Evolutionary conservation across 2,888 invertebrate genomes (phyloP).

Genomic region (Amphimallon solstitiale): DNA sequence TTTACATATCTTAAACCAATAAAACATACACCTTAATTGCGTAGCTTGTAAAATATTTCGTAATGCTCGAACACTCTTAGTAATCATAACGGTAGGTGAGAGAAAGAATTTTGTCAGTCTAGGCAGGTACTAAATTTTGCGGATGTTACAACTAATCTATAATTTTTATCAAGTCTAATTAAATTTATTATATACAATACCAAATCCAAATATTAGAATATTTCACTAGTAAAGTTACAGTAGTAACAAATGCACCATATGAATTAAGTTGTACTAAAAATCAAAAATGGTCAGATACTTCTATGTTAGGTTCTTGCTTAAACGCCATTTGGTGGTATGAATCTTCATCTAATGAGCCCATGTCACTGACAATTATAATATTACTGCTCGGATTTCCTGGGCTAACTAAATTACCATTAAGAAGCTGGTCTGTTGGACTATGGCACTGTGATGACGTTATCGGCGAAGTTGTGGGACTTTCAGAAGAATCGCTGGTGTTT

Average conservation of each 20-base stretch:
- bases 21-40: no score
- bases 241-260: constrained; percentile 6
- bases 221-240: neutral
- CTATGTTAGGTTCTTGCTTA: constrained; percentile 67
- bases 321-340: constrained; percentile 61
- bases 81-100: no score
- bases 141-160: no score
- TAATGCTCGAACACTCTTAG: no score
- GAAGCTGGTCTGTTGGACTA: constrained; percentile 61
- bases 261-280: constrained; percentile 1
- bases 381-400: constrained; percentile 55
- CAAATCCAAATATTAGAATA: no score
- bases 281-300: constrained; percentile 56
- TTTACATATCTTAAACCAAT: no score
- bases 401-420: constrained; percentile 62
- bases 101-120: no score
- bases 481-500: constrained; percentile 67
- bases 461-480: constrained; percentile 67
- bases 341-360: constrained; percentile 62
- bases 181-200: no score
- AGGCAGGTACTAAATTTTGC: no score
- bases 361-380: constrained; percentile 64
- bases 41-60: no score
- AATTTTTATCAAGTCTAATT: no score
- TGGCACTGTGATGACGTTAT: constrained; percentile 59